Base-by-base conservation (phyloP, 35 echinoderm and acorn worm genomes). In the Chiridota heheva region DNA sequence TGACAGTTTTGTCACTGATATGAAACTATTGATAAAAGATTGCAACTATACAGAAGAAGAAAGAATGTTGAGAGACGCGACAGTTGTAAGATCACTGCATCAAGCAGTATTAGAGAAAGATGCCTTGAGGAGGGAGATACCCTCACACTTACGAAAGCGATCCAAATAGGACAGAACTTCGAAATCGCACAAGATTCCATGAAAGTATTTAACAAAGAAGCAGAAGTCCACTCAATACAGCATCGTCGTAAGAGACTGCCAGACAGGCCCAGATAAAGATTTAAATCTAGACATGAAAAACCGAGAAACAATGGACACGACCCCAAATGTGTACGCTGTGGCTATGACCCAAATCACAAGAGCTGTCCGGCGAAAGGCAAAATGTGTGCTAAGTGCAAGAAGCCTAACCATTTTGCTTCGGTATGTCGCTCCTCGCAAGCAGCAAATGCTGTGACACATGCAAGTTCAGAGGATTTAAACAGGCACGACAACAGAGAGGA, bases 1-100 rank as follows among this genome's bases (percentile, higher is more conserved):
- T 88, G 90, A 93, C 63, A 83, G 51, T 20, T 88, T 88, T 78
- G 90, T 93, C 0, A 93, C 84, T 36, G 84, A 83, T 12, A 46
- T 93, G 7, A 84, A 80, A 31, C 17, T 93, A 17, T 76, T 93
- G 15, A 63, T 93, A 16, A 93, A 93, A 69, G 70, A 82, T 26
- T 93, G 84, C 15, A 72, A 73, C 27, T 86, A 92, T 39, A 13
- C 63, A 20, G 82, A 92, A 15, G 83, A 92, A 66, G 76, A 92
- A 18, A 36, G 76, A 55, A 92, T 92, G 89, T 63, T 92, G 1
- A 61, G 66, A 35, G 89, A 92, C 40, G 76, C 69, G 20, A 92
- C 86, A 17, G 75, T 86, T 2, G 40, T 86, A 4, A 46, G 31
- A 1, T 36, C 78, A 0, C 63, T 42, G 13, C 20, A 72, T 17